phyloP scores from a whole-genome alignment of 2,113 vertebrate species.

The Speoplatyrhinus poulsoni region DNA sequence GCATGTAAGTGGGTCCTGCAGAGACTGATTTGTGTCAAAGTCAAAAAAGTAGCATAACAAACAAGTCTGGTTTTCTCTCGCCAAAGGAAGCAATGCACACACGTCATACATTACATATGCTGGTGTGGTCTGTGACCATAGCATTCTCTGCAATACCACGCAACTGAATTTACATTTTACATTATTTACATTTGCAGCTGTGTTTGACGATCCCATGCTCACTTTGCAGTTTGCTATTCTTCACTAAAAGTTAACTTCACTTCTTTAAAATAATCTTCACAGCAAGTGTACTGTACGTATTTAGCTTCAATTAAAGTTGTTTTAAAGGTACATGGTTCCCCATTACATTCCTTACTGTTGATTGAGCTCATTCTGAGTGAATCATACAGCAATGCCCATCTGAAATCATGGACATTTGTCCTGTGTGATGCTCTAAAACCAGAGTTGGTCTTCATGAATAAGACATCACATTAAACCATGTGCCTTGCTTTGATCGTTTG shows the following conservation, averaged over 20 bases:
- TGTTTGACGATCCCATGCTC: too few relatives aligned
- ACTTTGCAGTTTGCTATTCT: too few relatives aligned
- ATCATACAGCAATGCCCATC: not conserved
- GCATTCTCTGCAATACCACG: slow-evolving; percentile 9
- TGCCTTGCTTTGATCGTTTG: slow-evolving; percentile 25
- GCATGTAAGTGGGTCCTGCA: slow-evolving; percentile 15
- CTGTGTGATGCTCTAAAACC: slow-evolving; percentile 15
- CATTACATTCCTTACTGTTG: not conserved
- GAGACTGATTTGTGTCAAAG: slow-evolving; percentile 47
- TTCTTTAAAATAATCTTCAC: too few relatives aligned
- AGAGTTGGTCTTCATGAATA: not conserved
- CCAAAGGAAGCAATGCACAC: slow-evolving; percentile 40
- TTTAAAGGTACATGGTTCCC: not conserved
- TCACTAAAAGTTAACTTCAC: too few relatives aligned
- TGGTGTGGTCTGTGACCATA: slow-evolving; percentile 2
- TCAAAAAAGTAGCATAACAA: slow-evolving; percentile 46
- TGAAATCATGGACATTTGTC: slow-evolving; percentile 20
- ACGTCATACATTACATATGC: not conserved
- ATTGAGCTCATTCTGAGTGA: not conserved
- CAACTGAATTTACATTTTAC: too few relatives aligned
- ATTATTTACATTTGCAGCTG: too few relatives aligned
- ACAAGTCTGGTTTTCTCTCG: slow-evolving; percentile 48
- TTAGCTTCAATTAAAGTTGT: not conserved
- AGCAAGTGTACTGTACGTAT: not conserved
- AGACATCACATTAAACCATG: slow-evolving; percentile 30